phyloP scores from a whole-genome alignment of 2,888 invertebrate genomes.

The Orthosia incerta region DNA sequence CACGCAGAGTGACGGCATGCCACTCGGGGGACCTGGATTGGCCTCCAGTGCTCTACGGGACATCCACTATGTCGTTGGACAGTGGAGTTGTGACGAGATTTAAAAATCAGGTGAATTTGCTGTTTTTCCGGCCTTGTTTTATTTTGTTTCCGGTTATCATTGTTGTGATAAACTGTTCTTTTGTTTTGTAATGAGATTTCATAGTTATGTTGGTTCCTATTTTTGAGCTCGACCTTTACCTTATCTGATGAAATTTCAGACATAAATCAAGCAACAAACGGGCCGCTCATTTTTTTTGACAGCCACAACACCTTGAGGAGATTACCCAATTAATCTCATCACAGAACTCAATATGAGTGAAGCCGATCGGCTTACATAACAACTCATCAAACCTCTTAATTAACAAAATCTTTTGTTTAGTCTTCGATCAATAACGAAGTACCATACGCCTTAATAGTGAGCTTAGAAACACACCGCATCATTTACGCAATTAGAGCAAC shows the following conservation, averaged over 20 bases:
- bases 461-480: conserved; percentile 56
- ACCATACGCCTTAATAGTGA: conserved; percentile 42
- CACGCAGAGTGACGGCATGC: conserved; percentile 88
- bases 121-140: conserved; percentile 26
- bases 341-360: conserved; percentile 28
- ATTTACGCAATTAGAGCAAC: conserved; percentile 63
- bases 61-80: conserved; percentile 81
- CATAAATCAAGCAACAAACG: too few species aligned
- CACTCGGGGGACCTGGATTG: conserved; percentile 88
- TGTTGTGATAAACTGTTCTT: not conserved
- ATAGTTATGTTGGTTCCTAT: not conserved
- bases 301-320: not conserved
- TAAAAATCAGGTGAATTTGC: conserved; percentile 65
- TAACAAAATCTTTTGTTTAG: conserved; percentile 56
- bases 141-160: not conserved
- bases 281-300: not conserved
- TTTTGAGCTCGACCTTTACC: not conserved
- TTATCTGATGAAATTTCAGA: not conserved
- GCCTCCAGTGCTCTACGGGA: conserved; percentile 82
- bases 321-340: conserved; percentile 36
- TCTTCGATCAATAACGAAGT: conserved; percentile 39
- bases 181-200: not conserved
- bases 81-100: conserved; percentile 77
- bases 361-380: conserved; percentile 38
- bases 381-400: conserved; percentile 53